Conservation (phyloP, 2,888 invertebrate species). For the Malacosoma neustria region DNA sequence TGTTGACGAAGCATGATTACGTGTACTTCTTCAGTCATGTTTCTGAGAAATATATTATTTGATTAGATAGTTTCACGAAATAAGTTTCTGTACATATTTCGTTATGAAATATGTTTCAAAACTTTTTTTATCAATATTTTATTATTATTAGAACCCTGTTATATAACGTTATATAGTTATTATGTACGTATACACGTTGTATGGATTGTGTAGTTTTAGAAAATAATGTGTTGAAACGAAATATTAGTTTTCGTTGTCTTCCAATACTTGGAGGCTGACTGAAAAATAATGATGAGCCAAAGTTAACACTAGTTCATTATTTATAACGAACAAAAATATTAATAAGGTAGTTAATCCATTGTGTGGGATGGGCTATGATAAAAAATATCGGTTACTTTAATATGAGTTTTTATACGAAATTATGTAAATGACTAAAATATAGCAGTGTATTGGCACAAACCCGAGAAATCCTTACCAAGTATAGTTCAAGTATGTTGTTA, state of each 20-base stretch:
- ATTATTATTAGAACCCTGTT: too few species aligned
- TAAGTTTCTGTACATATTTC: constrained; percentile 32
- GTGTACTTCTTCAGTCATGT: too few species aligned
- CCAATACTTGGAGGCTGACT: constrained; percentile 58
- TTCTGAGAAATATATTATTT: too few species aligned
- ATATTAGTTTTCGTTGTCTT: constrained; percentile 48
- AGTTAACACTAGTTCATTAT: constrained; percentile 45
- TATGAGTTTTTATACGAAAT: too few species aligned
- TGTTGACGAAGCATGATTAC: too few species aligned
- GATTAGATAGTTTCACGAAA: too few species aligned
- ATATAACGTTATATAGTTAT: too few species aligned
- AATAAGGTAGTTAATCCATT: constrained; percentile 13
- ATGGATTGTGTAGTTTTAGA: constrained; percentile 34
- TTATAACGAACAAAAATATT: constrained; percentile 31
- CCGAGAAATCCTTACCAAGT: too few species aligned
- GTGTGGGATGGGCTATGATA: not conserved
- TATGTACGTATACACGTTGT: constrained; percentile 45
- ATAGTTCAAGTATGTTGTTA: too few species aligned
- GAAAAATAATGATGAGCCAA: constrained; percentile 45
- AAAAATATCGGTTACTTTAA: too few species aligned
- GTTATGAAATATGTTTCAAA: constrained; percentile 31
- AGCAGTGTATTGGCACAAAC: too few species aligned
- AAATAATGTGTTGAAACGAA: constrained; percentile 21
- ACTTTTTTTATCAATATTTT: not conserved
- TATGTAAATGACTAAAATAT: too few species aligned